Conservation (phyloP, 2,797 vertebrate species). For the Choloepus didactylus region DNA sequence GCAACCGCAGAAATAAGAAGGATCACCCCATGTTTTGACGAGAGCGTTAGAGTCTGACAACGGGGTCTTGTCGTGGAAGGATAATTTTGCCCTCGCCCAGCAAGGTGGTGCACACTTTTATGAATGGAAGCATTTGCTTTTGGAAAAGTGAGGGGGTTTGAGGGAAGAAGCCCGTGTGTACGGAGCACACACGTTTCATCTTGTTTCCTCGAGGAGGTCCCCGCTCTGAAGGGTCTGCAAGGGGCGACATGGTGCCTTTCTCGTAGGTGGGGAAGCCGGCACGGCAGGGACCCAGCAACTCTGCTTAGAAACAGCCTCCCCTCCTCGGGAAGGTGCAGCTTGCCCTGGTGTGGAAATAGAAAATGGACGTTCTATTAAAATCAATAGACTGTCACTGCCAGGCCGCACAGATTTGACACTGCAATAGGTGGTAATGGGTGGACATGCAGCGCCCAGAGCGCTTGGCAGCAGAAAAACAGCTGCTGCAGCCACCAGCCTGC, state of each 20-base stretch:
- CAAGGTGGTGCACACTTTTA: constrained; percentile 64
- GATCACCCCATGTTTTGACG: constrained; percentile 50
- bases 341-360: not conserved
- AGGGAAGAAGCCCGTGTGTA: not conserved
- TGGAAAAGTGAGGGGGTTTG: not conserved
- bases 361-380: constrained; percentile 63
- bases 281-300: not conserved
- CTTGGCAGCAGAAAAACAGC: not conserved
- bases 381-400: constrained; percentile 49
- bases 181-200: not conserved
- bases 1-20: constrained; percentile 31
- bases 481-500: not conserved
- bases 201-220: not conserved
- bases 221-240: not conserved
- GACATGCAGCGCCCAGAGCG: not conserved
- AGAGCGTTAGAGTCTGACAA: not conserved
- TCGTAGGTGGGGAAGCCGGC: not conserved
- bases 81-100: constrained; percentile 75
- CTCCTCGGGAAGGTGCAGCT: not conserved
- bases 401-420: not conserved
- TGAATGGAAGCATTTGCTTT: not conserved
- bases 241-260: not conserved
- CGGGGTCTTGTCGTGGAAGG: constrained; percentile 79
- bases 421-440: not conserved
- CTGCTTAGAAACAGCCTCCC: not conserved